Percentiles rank a stretch among this genome's conserved stretches.
Evolutionary conservation across 2,888 invertebrate genomes (phyloP).

Genomic region (Cinara cedri): DNA sequence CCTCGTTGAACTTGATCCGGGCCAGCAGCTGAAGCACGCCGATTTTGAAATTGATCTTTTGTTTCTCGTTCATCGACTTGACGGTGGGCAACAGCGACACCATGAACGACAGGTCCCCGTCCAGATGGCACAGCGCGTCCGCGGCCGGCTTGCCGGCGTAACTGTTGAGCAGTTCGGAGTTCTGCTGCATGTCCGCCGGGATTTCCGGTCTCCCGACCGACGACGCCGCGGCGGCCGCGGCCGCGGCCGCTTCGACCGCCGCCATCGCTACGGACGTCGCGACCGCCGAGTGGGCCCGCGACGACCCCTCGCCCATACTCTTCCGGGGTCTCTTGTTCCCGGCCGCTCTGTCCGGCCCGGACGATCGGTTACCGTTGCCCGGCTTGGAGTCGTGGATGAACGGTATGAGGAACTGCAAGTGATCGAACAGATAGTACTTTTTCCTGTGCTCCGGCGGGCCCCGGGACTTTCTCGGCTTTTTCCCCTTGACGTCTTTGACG

Average conservation of each 20-base stretch:
- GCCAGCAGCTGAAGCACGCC: constrained; percentile 38
- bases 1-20: constrained; percentile 28
- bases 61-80: constrained; percentile 39
- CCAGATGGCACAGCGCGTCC: constrained; percentile 29
- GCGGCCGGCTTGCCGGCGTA: constrained; percentile 2
- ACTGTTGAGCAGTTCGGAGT: background rate
- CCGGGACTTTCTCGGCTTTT: constrained; percentile 25
- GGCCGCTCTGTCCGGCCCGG: background rate
- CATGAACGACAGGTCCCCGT: constrained; percentile 47
- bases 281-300: background rate
- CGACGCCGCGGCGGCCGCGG: background rate
- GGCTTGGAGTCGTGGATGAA: constrained; percentile 21
- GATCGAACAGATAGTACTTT: constrained; percentile 51
- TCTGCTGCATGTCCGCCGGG: constrained; percentile 17
- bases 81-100: constrained; percentile 46
- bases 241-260: no score
- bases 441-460: constrained; percentile 32
- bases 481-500: constrained; percentile 52
- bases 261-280: background rate
- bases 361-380: background rate
- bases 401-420: constrained; percentile 45
- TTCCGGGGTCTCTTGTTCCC: background rate
- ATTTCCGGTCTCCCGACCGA: background rate
- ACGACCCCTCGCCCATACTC: background rate
- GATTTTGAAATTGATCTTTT: constrained; percentile 38